Conservation (phyloP, 2,888 invertebrate genomes). For the Eupelmus urozonus region DNA sequence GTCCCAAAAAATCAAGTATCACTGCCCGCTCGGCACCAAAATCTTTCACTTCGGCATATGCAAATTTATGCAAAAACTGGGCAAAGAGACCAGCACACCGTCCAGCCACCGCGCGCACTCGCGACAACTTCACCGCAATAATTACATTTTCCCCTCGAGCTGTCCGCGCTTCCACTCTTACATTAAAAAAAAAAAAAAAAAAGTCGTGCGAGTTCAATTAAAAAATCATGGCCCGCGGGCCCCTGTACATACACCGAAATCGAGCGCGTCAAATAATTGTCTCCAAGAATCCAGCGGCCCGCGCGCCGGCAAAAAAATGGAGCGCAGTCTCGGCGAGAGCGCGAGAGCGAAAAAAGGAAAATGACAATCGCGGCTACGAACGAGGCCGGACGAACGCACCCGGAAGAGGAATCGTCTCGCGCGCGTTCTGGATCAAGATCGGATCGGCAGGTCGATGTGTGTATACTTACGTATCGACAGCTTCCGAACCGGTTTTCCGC, state of each 20-base stretch:
- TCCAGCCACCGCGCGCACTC: too few species aligned
- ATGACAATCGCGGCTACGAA: slow-evolving; percentile 20
- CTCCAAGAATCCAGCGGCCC: slow-evolving; percentile 41
- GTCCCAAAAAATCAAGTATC: too few species aligned
- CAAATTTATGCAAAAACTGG: too few species aligned
- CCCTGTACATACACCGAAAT: slow-evolving; percentile 20
- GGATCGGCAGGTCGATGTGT: too few species aligned
- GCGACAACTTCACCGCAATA: too few species aligned
- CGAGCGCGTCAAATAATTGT: slow-evolving; percentile 56
- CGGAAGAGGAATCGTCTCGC: slow-evolving; percentile 50
- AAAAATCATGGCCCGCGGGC: background rate
- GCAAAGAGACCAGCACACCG: too few species aligned
- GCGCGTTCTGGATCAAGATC: slow-evolving; percentile 49
- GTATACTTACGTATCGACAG: slow-evolving; percentile 59
- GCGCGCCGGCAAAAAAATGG: background rate
- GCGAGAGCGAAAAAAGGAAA: background rate
- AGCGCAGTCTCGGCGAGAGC: background rate
- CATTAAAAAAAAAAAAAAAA: background rate
- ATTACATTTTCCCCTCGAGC: too few species aligned
- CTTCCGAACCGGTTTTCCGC: slow-evolving; percentile 58
- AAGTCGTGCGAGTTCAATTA: background rate
- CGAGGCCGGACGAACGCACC: slow-evolving; percentile 41
- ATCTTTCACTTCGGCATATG: too few species aligned
- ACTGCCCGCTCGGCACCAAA: too few species aligned
- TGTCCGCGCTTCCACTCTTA: too few species aligned